Conservation (phyloP, 2,888 invertebrate species). For the Melieria omissa region DNA sequence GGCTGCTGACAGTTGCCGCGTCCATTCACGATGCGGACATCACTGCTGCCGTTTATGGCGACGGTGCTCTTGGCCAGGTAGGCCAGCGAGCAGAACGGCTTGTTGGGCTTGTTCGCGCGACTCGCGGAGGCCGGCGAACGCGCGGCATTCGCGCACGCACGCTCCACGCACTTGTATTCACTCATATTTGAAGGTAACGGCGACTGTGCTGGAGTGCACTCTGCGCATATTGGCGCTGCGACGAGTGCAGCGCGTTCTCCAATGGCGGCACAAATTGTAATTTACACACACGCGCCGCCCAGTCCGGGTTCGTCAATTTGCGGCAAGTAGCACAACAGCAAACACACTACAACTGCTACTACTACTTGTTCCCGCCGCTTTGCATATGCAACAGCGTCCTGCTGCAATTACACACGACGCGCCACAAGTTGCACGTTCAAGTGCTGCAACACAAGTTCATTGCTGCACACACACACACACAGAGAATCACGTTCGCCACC, state of each 20-base stretch:
- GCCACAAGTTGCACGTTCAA: slow-evolving; percentile 36
- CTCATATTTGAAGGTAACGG: slow-evolving; percentile 5
- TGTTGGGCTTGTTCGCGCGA: slow-evolving; percentile 33
- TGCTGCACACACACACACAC: neutral
- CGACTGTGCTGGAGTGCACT: too few species aligned
- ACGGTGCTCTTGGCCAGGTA: slow-evolving; percentile 51
- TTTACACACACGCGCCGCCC: too few species aligned
- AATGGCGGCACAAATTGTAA: too few species aligned
- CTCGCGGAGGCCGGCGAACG: slow-evolving; percentile 14
- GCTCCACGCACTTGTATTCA: slow-evolving; percentile 22
- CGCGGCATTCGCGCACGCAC: slow-evolving; percentile 13
- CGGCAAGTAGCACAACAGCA: too few species aligned
- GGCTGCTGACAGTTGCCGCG: slow-evolving; percentile 33
- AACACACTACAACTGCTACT: too few species aligned
- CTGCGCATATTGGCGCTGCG: slow-evolving; percentile 12
- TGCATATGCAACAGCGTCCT: too few species aligned
- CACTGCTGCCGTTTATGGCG: slow-evolving; percentile 45
- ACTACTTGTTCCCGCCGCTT: too few species aligned
- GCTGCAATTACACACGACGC: slow-evolving; percentile 6
- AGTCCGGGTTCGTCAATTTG: too few species aligned
- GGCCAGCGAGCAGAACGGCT: slow-evolving; percentile 50
- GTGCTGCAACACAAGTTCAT: slow-evolving; percentile 29
- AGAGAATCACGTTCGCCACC: neutral
- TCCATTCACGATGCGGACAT: slow-evolving; percentile 43
- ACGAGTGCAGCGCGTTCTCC: too few species aligned